These are phyloP conservation scores for Drosophila greeni DNA, from an alignment of 2,888 invertebrate genomes.

Conservation along the genomic window DNA sequence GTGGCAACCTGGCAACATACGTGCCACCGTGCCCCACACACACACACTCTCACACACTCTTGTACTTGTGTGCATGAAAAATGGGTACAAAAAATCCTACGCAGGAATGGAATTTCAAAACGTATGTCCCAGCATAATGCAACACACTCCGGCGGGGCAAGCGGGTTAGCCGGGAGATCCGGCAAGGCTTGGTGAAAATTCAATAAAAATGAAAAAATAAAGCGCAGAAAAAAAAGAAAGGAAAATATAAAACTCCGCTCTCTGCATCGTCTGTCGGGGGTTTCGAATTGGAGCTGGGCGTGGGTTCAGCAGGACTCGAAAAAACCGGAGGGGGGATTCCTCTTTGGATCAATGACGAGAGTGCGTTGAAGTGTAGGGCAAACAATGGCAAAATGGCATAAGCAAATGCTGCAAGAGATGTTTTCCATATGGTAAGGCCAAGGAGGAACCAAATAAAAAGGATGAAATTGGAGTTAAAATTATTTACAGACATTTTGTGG, in stretches of 20 bases:
- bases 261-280: slow-evolving; percentile 18
- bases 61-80: slow-evolving; percentile 54
- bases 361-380: slow-evolving; percentile 74
- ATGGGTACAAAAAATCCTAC: slow-evolving; percentile 55
- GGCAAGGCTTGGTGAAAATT: slow-evolving; percentile 13
- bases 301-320: background rate
- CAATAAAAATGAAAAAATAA: slow-evolving; percentile 53
- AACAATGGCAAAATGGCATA: slow-evolving; percentile 67
- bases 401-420: slow-evolving; percentile 60
- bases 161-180: slow-evolving; percentile 8
- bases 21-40: slow-evolving; percentile 9
- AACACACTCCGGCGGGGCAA: slow-evolving; percentile 50
- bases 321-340: background rate
- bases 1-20: slow-evolving; percentile 69
- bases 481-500: background rate
- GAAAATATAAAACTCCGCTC: slow-evolving; percentile 18
- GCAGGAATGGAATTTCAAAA: slow-evolving; percentile 72
- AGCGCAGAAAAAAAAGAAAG: slow-evolving; percentile 9
- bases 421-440: slow-evolving; percentile 6
- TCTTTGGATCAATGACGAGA: slow-evolving; percentile 69
- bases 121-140: slow-evolving; percentile 72
- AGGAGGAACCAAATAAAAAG: background rate
- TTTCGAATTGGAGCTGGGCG: slow-evolving; percentile 38
- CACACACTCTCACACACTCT: slow-evolving; percentile 15
- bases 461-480: background rate